Evolutionary conservation across 2,888 invertebrate genomes (phyloP).

Genomic region (Torymus tubicola): DNA sequence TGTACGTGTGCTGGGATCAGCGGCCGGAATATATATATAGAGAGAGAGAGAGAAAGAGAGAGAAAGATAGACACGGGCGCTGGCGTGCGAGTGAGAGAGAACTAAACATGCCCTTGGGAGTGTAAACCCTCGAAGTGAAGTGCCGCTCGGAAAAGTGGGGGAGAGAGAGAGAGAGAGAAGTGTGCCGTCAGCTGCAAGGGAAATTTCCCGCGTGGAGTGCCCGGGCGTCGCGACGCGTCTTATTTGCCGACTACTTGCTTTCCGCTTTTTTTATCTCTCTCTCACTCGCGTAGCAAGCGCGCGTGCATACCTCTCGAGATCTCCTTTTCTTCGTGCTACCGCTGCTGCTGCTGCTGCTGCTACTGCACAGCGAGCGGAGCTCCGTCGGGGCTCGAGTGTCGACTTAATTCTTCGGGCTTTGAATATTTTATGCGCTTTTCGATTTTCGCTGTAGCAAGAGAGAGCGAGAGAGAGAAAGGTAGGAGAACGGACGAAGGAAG

Average conservation of each 20-base stretch:
- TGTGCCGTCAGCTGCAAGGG: slow-evolving; percentile 45
- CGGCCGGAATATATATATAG: neutral
- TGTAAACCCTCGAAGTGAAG: slow-evolving; percentile 27
- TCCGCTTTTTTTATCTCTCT: slow-evolving; percentile 39
- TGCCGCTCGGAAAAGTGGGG: neutral
- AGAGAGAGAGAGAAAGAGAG: neutral
- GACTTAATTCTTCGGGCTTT: slow-evolving; percentile 55
- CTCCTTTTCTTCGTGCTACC: neutral
- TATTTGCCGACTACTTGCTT: slow-evolving; percentile 53
- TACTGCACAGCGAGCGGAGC: neutral
- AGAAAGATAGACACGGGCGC: neutral
- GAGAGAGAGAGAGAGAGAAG: slow-evolving; percentile 28
- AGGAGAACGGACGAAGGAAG: too few relatives aligned
- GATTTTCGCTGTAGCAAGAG: slow-evolving; percentile 52
- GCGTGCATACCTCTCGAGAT: slow-evolving; percentile 8
- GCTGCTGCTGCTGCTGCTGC: too few relatives aligned
- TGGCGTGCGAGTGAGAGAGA: slow-evolving; percentile 16
- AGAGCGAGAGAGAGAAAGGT: too few relatives aligned
- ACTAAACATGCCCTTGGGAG: slow-evolving; percentile 50
- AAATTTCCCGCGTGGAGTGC: slow-evolving; percentile 31
- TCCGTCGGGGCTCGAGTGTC: slow-evolving; percentile 40
- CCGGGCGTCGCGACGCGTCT: slow-evolving; percentile 33
- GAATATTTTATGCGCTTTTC: slow-evolving; percentile 56
- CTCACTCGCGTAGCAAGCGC: neutral
- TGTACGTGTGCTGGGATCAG: neutral